Evolutionary conservation across 64 coral and sea anemone genomes (phyloP).

Genomic region (Acropora tenuis): DNA sequence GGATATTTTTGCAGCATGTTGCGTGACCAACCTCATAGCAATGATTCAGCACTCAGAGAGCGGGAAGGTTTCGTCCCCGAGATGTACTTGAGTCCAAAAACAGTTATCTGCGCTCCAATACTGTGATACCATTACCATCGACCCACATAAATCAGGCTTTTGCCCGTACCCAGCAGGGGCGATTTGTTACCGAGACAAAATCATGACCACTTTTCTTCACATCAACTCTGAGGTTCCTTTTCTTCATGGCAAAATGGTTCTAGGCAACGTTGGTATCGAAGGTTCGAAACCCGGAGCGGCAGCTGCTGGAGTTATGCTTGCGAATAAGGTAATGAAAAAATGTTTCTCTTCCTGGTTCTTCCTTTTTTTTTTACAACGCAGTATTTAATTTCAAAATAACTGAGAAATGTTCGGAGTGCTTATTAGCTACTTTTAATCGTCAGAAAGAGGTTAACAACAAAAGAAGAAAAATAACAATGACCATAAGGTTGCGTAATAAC

Average conservation of each 20-base stretch:
- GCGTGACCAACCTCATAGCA: slow-evolving; percentile 9
- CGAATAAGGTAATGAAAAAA: slow-evolving; percentile 24
- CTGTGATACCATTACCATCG: slow-evolving; percentile 62
- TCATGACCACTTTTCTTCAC: slow-evolving; percentile 34
- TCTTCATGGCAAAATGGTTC: slow-evolving; percentile 2
- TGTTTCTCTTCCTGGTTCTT: too few relatives aligned
- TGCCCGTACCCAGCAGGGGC: slow-evolving; percentile 64
- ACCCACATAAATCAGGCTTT: slow-evolving; percentile 69
- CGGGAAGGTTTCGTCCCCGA: slow-evolving; percentile 43
- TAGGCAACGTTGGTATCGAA: slow-evolving; percentile 45
- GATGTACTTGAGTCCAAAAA: slow-evolving; percentile 39
- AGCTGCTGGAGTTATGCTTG: slow-evolving; percentile 48
- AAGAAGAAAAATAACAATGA: too few relatives aligned
- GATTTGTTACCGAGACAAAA: slow-evolving; percentile 58
- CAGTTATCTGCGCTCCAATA: slow-evolving; percentile 52
- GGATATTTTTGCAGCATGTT: slow-evolving; percentile 74
- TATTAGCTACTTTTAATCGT: too few relatives aligned
- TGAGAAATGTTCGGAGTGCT: too few relatives aligned
- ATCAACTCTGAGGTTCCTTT: slow-evolving; percentile 22
- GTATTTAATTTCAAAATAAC: too few relatives aligned
- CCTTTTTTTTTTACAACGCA: too few relatives aligned
- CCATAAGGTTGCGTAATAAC: too few relatives aligned
- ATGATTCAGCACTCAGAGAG: background rate
- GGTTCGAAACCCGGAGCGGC: slow-evolving; percentile 58
- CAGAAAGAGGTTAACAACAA: too few relatives aligned